Base-by-base conservation (phyloP, 30 jellyfish, hydroid and myxozoan genomes). In the Turritopsis dohrnii region DNA sequence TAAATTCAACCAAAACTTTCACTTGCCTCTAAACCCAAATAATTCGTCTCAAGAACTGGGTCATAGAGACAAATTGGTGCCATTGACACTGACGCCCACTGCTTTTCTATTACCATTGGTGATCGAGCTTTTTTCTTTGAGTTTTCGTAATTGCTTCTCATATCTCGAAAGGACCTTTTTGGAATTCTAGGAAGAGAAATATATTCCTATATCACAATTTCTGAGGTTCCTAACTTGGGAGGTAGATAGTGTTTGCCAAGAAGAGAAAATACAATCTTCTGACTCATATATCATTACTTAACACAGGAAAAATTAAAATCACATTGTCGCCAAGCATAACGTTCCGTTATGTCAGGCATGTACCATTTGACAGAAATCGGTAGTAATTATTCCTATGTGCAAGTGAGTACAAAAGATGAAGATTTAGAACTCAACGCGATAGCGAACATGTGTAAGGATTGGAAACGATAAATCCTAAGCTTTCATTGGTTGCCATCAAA, bases 11-110 rank as follows among this genome's bases (percentile, higher is more conserved):
- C 60, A 41, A 41, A 41, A 41, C 60, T 41, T n/a, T n/a, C n/a
- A n/a, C n/a, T n/a, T n/a, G n/a, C n/a, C n/a, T n/a, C n/a, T n/a
- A n/a, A n/a, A n/a, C n/a, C 13, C 60, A 41, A 13, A 41, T 41
- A 41, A 41, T 13, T 41, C 13, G 60, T 41, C 13, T 41, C n/a
- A 7, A 19, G 88, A 54, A 81, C 60, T 41, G 60, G 22, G 18
- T 86, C 84, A 90, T 31, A 90, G 80, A 24, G 95, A 82, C 90
- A 93, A 29, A 54, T 93, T 93, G 23, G 95, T 77, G 1, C 98
- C 98, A 86, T 93, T 93, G n/a, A 93, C 21, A 79, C 98, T 93
- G 27, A 93, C 83, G 20, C 90, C 86, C 5, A 93, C 98, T 21
- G 98, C 98, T 71, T 91, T 80, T 24, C 83, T 17, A 23, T 52